These are phyloP conservation scores for Papilio elwesi DNA, from an alignment of 2,888 invertebrate species.

Conservation along the genomic window DNA sequence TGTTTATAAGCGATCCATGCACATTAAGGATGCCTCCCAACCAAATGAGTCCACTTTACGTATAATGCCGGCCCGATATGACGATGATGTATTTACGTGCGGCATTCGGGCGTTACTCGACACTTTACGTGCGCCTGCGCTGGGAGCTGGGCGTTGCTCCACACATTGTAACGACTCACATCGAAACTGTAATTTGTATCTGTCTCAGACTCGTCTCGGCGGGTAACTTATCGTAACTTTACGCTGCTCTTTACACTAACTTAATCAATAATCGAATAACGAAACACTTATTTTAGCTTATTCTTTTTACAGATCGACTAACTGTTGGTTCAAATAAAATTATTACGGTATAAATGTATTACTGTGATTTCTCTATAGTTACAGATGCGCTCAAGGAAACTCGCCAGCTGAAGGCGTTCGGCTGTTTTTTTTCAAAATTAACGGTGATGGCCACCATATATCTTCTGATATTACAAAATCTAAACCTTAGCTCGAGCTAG, in stretches of 20 bases:
- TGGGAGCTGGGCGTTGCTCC: conserved; percentile 53
- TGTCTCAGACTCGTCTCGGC: conserved; percentile 44
- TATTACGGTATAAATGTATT: too few species aligned
- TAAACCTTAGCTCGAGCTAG: too few species aligned
- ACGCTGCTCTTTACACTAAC: conserved; percentile 19
- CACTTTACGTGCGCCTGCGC: conserved; percentile 41
- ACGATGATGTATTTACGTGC: conserved; percentile 62
- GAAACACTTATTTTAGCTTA: neutral
- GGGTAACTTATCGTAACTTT: conserved; percentile 30
- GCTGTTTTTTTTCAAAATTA: too few species aligned
- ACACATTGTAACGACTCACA: conserved; percentile 57
- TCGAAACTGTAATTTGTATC: conserved; percentile 47
- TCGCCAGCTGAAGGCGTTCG: too few species aligned
- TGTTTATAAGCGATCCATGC: conserved; percentile 42
- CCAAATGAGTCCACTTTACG: conserved; percentile 53
- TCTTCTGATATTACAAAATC: too few species aligned
- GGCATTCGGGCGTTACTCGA: conserved; percentile 28
- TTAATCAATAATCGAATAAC: conserved; percentile 29
- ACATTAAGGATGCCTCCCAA: conserved; percentile 46
- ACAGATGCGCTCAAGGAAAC: too few species aligned
- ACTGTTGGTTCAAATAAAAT: too few species aligned
- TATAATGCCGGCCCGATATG: conserved; percentile 58
- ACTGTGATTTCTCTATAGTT: too few species aligned
- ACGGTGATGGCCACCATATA: too few species aligned
- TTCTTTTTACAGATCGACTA: neutral